A percentile compares a stretch with the other conserved stretches of the same genome.
These are phyloP conservation scores for Corynorhinus townsendii DNA, from an alignment of 2,113 vertebrate genomes.

Conservation along the genomic window DNA sequence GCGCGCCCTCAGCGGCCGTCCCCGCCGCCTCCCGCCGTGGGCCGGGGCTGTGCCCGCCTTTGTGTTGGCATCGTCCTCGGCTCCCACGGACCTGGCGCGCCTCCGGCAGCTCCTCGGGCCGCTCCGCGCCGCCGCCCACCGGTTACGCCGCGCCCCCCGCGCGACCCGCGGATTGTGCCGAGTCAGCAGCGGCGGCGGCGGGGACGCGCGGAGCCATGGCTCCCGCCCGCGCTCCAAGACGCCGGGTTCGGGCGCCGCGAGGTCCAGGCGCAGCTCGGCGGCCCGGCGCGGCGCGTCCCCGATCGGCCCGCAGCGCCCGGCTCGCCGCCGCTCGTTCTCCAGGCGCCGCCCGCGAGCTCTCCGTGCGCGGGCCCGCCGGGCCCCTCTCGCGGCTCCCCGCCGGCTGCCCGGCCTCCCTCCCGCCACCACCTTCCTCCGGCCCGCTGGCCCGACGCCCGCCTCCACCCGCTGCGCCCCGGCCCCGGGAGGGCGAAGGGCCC, in stretches of 20 bases:
- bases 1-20: slow-evolving; percentile 45
- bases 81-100: not conserved
- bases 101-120: not conserved
- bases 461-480: not conserved
- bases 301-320: not conserved
- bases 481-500: not conserved
- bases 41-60: not conserved
- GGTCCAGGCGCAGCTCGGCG: not conserved
- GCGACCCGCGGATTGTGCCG: slow-evolving; percentile 41
- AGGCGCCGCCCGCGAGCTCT: slow-evolving; percentile 23
- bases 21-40: slow-evolving; percentile 28
- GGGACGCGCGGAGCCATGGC: slow-evolving; percentile 49
- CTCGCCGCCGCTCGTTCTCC: not conserved
- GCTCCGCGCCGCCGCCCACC: slow-evolving; percentile 39
- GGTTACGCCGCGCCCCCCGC: slow-evolving; percentile 52
- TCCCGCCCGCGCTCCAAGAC: slow-evolving; percentile 14
- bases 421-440: not conserved
- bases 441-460: not conserved
- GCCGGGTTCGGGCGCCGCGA: not conserved
- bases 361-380: not conserved
- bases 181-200: slow-evolving; percentile 56
- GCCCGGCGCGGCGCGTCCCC: not conserved
- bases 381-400: not conserved
- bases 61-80: slow-evolving; percentile 26
- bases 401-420: not conserved